Conservation (phyloP, 2,113 vertebrate species). For the Pheucticus melanocephalus region DNA sequence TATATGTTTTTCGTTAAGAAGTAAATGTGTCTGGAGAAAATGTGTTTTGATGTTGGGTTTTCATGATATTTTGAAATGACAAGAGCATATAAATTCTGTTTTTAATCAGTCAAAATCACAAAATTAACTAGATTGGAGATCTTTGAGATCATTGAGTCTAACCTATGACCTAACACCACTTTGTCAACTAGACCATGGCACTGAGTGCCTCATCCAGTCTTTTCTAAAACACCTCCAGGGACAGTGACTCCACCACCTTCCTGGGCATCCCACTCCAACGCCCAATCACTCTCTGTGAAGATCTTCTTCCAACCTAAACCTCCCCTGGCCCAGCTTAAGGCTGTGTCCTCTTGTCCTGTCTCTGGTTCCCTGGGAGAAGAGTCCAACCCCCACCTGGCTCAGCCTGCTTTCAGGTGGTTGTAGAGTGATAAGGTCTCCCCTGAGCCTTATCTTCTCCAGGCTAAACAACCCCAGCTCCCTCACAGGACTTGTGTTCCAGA, state of each 20-base stretch:
- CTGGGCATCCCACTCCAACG: not conserved
- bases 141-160: not conserved
- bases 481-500: not conserved
- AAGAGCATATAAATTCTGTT: not conserved
- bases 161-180: not conserved
- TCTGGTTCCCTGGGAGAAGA: not conserved
- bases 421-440: too few species aligned
- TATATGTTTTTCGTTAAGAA: not conserved
- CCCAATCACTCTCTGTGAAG: not conserved
- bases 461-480: not conserved
- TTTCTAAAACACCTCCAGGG: not conserved
- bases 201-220: not conserved
- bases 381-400: accelerated
- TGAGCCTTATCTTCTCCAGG: not conserved
- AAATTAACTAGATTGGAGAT: not conserved
- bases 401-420: not conserved
- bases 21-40: not conserved
- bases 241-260: not conserved
- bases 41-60: not conserved
- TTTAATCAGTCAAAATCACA: not conserved
- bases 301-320: not conserved
- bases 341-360: not conserved
- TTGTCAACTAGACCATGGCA: not conserved
- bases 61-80: not conserved
- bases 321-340: accelerated